Evolutionary conservation across 2,797 vertebrate genomes (phyloP).

Genomic region (Alcedo atthis): DNA sequence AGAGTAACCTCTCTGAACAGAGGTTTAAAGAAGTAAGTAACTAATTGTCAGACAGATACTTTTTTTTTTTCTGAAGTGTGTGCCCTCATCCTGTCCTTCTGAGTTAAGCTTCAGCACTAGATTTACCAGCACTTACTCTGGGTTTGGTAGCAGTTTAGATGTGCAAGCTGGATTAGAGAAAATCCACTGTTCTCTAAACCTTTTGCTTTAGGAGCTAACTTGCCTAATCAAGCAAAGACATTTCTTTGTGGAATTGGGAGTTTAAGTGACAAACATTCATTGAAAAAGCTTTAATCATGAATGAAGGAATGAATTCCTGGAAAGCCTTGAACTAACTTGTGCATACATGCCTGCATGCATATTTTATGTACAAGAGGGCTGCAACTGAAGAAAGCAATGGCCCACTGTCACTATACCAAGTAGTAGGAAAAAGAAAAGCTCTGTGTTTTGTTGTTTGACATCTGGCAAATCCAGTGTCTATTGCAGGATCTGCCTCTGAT

Average conservation of each 20-base stretch:
- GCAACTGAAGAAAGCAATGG: not conserved
- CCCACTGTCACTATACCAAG: not conserved
- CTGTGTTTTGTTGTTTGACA: not conserved
- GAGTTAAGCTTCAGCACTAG: not conserved
- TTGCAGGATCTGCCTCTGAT: not conserved
- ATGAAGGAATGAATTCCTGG: not conserved
- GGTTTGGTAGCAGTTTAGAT: not conserved
- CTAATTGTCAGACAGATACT: not conserved
- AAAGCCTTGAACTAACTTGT: not conserved
- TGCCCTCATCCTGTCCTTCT: not conserved
- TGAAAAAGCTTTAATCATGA: not conserved
- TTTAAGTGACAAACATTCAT: not conserved
- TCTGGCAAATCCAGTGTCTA: not conserved
- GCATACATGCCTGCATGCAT: not conserved
- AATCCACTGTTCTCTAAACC: not conserved
- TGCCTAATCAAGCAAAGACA: not conserved
- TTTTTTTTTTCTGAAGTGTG: not conserved
- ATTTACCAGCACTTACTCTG: not conserved
- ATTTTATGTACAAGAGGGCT: not conserved
- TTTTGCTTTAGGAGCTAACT: not conserved
- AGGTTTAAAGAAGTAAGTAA: not conserved
- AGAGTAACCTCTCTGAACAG: not conserved
- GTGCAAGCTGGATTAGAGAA: not conserved
- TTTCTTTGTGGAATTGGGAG: not conserved
- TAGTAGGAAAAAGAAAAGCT: not conserved